phyloP scores from a whole-genome alignment of 2,113 vertebrate species.

The Stegostoma tigrinum region DNA sequence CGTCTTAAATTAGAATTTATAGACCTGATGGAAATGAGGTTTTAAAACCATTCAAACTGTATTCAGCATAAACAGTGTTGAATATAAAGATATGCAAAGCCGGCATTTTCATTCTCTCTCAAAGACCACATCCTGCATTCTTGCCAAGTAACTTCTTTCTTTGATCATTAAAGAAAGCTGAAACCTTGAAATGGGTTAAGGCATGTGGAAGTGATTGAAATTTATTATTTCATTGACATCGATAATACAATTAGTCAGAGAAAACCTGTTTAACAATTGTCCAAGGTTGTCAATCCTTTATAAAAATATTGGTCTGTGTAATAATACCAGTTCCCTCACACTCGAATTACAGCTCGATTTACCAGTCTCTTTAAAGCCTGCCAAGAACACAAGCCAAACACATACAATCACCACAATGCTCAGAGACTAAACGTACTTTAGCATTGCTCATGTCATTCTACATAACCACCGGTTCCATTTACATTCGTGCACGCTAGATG shows the following conservation, averaged over 20 bases:
- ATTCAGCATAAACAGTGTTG: not conserved
- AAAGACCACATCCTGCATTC: not conserved
- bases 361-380: not conserved
- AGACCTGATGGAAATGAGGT: not conserved
- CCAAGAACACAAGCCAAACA: constrained; percentile 6
- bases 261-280: not conserved
- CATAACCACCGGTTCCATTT: constrained; percentile 7
- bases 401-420: not conserved
- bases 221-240: not conserved
- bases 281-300: not conserved
- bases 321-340: not conserved
- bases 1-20: constrained; percentile 27
- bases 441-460: constrained; percentile 27
- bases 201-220: not conserved
- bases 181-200: constrained; percentile 9
- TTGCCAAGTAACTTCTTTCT: constrained; percentile 21
- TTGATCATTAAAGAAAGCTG: not conserved
- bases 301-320: not conserved
- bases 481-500: constrained; percentile 3
- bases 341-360: not conserved
- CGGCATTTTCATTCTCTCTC: constrained; percentile 18
- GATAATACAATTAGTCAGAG: constrained; percentile 20
- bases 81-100: not conserved
- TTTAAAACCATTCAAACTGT: not conserved
- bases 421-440: constrained; percentile 5